Evolutionary conservation across 1,140 invertebrate genomes (phyloP).

Genomic region (Sitodiplosis mosellana): DNA sequence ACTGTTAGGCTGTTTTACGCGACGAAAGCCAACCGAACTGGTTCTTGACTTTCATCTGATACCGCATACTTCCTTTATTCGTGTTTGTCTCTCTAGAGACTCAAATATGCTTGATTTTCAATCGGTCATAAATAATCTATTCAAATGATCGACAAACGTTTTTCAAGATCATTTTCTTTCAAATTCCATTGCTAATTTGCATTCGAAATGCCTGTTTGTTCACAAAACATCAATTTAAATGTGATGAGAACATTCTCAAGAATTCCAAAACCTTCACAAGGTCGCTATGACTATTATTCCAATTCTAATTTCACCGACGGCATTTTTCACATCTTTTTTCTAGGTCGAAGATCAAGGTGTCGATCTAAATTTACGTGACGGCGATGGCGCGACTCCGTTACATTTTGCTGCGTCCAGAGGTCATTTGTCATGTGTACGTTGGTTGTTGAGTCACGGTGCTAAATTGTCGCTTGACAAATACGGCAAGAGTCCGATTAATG

Average conservation of each 20-base stretch:
- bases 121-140: too few species aligned
- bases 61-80: too few species aligned
- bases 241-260: background rate
- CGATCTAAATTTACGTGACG: slow-evolving; percentile 64
- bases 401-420: slow-evolving; percentile 66
- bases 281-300: background rate
- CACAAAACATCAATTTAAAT: background rate
- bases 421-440: slow-evolving; percentile 60
- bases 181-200: too few species aligned
- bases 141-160: too few species aligned
- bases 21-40: too few species aligned
- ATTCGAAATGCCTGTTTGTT: too few species aligned
- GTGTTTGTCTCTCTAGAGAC: too few species aligned
- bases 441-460: slow-evolving; percentile 63
- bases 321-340: slow-evolving; percentile 7
- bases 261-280: background rate
- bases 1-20: too few species aligned
- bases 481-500: slow-evolving; percentile 73
- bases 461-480: slow-evolving; percentile 60
- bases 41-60: too few species aligned
- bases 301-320: background rate
- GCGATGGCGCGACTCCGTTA: slow-evolving; percentile 65
- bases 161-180: too few species aligned
- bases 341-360: slow-evolving; percentile 65
- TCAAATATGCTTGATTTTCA: too few species aligned